These are phyloP conservation scores for Gerris lacustris DNA, from an alignment of 2,888 invertebrate genomes.

Conservation along the genomic window DNA sequence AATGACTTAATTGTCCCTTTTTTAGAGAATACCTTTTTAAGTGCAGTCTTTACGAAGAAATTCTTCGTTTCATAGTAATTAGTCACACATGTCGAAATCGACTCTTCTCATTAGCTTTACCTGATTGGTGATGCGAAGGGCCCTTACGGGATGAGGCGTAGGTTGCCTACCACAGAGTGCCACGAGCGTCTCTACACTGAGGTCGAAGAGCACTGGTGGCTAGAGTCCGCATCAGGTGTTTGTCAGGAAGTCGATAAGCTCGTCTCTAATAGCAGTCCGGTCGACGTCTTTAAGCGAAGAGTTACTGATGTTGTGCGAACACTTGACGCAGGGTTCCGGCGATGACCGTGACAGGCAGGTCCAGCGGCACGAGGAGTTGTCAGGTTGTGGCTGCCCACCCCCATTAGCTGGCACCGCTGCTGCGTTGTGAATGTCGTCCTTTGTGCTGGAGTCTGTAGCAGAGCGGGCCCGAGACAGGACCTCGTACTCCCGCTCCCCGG, in stretches of 20 bases:
- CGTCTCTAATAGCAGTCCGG: constrained; percentile 38
- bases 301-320: constrained; percentile 36
- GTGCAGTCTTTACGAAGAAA: too few relatives aligned
- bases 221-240: background rate
- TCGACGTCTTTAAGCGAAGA: constrained; percentile 39
- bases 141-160: background rate
- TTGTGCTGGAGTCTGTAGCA: background rate
- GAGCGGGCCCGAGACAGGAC: background rate
- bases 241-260: constrained; percentile 38
- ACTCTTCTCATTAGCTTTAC: background rate
- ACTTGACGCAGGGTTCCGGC: constrained; percentile 20
- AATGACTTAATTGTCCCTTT: too few relatives aligned
- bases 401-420: background rate
- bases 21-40: too few relatives aligned
- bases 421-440: background rate
- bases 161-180: background rate
- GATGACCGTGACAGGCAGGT: constrained; percentile 7
- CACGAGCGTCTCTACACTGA: background rate
- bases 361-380: background rate
- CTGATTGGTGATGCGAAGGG: background rate
- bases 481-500: background rate
- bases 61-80: too few relatives aligned
- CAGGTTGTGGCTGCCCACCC: background rate
- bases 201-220: background rate
- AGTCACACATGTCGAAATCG: too few relatives aligned